These are phyloP conservation scores for Theretra japonica DNA, from an alignment of 2,888 invertebrate genomes.

Conservation along the genomic window DNA sequence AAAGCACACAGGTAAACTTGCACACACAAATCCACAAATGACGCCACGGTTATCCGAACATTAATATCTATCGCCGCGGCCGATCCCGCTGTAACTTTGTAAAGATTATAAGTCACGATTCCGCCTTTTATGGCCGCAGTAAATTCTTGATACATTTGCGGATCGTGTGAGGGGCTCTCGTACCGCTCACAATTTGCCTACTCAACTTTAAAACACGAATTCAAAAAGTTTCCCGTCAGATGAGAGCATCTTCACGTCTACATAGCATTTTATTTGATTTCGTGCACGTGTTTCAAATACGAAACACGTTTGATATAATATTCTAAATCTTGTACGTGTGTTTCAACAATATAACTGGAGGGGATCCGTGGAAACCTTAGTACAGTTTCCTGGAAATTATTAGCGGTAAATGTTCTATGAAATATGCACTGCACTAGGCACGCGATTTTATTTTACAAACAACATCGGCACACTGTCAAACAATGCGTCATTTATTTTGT, in stretches of 20 bases:
- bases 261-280: conserved; percentile 31
- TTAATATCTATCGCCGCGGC: neutral
- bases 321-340: conserved; percentile 14
- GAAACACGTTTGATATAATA: conserved; percentile 25
- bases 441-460: neutral
- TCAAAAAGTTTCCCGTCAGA: conserved; percentile 29
- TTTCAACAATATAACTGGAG: conserved; percentile 1
- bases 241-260: conserved; percentile 29
- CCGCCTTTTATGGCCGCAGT: conserved; percentile 14
- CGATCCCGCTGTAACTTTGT: conserved; percentile 1
- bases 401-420: conserved; percentile 10
- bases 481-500: too few relatives aligned
- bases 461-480: neutral
- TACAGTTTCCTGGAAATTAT: neutral
- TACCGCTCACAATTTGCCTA: conserved; percentile 23
- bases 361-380: neutral
- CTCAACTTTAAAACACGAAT: conserved; percentile 28
- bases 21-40: neutral
- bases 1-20: neutral
- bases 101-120: conserved; percentile 17
- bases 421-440: neutral
- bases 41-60: neutral
- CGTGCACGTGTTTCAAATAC: conserved; percentile 29
- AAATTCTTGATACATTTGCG: conserved; percentile 16
- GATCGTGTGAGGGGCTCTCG: conserved; percentile 4